phyloP scores from a whole-genome alignment of 2,797 vertebrate genomes.

The Erpetoichthys calabaricus region DNA sequence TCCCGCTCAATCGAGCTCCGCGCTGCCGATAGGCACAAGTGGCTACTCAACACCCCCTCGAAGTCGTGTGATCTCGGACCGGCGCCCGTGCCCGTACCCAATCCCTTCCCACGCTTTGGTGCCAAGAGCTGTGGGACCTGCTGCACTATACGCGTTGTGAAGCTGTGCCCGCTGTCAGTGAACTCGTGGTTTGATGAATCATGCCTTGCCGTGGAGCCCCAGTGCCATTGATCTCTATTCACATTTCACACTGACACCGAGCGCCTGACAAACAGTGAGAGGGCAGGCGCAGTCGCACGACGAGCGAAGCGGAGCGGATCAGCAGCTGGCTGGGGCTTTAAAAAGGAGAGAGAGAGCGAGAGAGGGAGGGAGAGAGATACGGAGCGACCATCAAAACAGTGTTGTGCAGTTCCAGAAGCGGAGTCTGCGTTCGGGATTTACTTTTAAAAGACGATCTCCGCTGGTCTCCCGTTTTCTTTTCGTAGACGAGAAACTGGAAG shows the following conservation, averaged over 20 bases:
- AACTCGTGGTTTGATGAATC: conserved; percentile 26
- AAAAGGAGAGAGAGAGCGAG: conserved; percentile 16
- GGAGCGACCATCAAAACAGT: conserved; percentile 1
- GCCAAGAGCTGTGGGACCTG: neutral
- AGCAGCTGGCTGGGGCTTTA: conserved; percentile 25
- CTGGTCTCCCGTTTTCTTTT: conserved; percentile 1
- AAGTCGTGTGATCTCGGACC: no score
- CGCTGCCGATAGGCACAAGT: conserved; percentile 7
- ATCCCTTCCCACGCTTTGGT: conserved; percentile 11
- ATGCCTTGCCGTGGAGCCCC: conserved; percentile 29
- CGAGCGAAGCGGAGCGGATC: conserved; percentile 36
- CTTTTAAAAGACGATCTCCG: conserved; percentile 1
- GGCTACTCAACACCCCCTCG: no score
- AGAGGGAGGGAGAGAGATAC: conserved; percentile 26
- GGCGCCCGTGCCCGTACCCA: conserved; percentile 1
- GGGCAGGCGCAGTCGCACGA: conserved; percentile 28
- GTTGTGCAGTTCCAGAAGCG: no score
- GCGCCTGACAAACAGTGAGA: conserved; percentile 21
- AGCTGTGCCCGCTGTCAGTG: neutral
- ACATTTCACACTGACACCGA: conserved; percentile 58
- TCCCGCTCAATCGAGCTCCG: conserved; percentile 2
- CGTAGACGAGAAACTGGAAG: conserved; percentile 1
- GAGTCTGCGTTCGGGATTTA: neutral
- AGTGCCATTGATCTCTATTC: conserved; percentile 57
- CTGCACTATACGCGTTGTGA: neutral